Evolutionary conservation across 2,888 invertebrate genomes (phyloP), one percentile per base, ranked within the genome.

Genomic region (Hedya salicella): DNA sequence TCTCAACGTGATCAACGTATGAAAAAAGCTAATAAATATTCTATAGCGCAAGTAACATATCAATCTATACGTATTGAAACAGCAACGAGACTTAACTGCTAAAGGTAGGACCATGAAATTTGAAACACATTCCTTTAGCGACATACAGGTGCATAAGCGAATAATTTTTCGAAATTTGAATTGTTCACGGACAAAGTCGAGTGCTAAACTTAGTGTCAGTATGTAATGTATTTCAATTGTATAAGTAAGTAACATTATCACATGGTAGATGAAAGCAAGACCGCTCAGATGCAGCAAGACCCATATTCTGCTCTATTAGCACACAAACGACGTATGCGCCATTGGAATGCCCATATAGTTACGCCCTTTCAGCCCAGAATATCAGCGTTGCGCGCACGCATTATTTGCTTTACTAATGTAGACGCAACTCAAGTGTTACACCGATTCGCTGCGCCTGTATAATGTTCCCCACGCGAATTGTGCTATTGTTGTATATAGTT

Each of bases 401-500:
- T 74, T 80, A 80, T 81, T 79, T 80, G 79, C 77, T 73, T 75
- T 72, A 74, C 69, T 70, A 69, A 75, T 75, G 77, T 72, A 70
- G 71, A 71, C 72, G 70, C 69, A 70, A 69, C 73, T 65, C 59
- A 65, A 65, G 46, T 53, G 59, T 48, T 53, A 65, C 52, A 46
- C 39, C 11, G 17, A 60, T 53, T 60, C 8, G 36, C 32, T 65
- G 39, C 46, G 52, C 36, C 46, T 53, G 50, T 65, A 11, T 40
- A 32, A 44, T 59, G 17, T 65, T 36, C 21, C 57, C 17, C 9
- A 14, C 14, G 16, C 4, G 32, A 8, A 16, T 44, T 14, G 25
- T 0, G 21, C 8, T 56, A 42, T 16, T 16, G 0, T 40, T 16
- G 36, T 36, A 11, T 9, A 36, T 9, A 5, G 11, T 25, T 25